Conservation (phyloP, 2,113 vertebrate genomes). For the Zosterops pallidus region DNA sequence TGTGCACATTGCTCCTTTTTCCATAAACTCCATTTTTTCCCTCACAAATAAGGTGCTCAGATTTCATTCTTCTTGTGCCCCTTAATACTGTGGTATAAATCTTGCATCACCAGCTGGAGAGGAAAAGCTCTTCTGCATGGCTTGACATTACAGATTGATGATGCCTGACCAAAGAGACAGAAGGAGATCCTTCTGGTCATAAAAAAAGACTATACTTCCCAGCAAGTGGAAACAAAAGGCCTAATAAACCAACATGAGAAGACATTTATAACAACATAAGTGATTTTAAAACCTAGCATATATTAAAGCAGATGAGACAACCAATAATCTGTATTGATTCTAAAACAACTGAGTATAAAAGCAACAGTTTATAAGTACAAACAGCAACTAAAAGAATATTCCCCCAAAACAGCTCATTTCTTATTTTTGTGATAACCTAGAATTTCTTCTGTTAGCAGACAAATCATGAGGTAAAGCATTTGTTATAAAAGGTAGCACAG, state of each 20-base stretch:
- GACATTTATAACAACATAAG: neutral
- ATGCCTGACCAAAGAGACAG: constrained; percentile 52
- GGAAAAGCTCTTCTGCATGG: constrained; percentile 56
- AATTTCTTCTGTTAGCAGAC: neutral
- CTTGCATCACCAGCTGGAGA: constrained; percentile 67
- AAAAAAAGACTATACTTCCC: constrained; percentile 8
- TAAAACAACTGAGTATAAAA: constrained; percentile 16
- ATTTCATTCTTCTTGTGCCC: constrained; percentile 57
- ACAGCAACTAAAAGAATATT: neutral
- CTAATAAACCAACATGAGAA: constrained; percentile 49
- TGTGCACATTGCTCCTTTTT: neutral
- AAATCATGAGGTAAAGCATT: neutral
- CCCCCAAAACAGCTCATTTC: neutral
- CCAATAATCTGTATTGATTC: neutral
- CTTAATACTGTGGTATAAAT: constrained; percentile 56
- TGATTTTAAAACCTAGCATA: neutral
- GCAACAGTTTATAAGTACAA: neutral
- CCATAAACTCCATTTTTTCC: neutral
- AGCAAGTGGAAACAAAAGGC: constrained; percentile 52
- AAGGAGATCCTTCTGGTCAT: constrained; percentile 47
- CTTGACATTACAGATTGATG: constrained; percentile 70
- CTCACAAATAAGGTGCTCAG: neutral
- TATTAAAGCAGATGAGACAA: constrained; percentile 7
- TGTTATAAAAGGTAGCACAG: neutral
- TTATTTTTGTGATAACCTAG: neutral